A percentile compares a stretch with the other conserved stretches of the same genome.
Conservation (phyloP, 2,888 invertebrate genomes). For the Scaptomyza polygonia region DNA sequence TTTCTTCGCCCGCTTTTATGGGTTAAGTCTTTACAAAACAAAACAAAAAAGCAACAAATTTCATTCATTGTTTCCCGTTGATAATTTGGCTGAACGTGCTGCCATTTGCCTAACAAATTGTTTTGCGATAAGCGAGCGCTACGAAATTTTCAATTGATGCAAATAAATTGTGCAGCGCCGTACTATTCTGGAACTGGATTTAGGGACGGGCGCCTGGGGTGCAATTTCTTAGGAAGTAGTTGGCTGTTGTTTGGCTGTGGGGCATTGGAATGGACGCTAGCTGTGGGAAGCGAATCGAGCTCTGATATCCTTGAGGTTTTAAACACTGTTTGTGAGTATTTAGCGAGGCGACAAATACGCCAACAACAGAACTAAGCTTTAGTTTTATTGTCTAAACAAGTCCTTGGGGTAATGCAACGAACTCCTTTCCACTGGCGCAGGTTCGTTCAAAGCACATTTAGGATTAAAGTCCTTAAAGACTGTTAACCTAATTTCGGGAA, state of each 20-base stretch:
- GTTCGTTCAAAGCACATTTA: conserved; percentile 55
- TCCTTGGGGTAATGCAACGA: conserved; percentile 75
- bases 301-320: conserved; percentile 46
- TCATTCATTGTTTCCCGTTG: conserved; percentile 49
- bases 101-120: conserved; percentile 42
- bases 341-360: conserved; percentile 36
- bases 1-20: conserved; percentile 24
- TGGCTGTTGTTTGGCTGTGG: conserved; percentile 11
- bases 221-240: conserved; percentile 13
- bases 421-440: conserved; percentile 29
- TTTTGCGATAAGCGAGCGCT: conserved; percentile 62
- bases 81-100: conserved; percentile 45
- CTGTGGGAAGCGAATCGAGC: conserved; percentile 15
- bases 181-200: background rate
- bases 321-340: conserved; percentile 17
- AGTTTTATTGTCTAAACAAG: conserved; percentile 46
- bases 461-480: conserved; percentile 62
- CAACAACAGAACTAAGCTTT: conserved; percentile 51
- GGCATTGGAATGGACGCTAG: conserved; percentile 29
- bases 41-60: conserved; percentile 6
- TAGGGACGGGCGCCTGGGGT: conserved; percentile 1
- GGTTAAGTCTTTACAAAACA: conserved; percentile 6
- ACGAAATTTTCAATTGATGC: conserved; percentile 46
- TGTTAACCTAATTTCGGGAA: conserved; percentile 58
- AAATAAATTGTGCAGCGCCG: conserved; percentile 36